Evolutionary conservation across 1,140 invertebrate genomes (phyloP).

Genomic region (Drosophila lowei): DNA sequence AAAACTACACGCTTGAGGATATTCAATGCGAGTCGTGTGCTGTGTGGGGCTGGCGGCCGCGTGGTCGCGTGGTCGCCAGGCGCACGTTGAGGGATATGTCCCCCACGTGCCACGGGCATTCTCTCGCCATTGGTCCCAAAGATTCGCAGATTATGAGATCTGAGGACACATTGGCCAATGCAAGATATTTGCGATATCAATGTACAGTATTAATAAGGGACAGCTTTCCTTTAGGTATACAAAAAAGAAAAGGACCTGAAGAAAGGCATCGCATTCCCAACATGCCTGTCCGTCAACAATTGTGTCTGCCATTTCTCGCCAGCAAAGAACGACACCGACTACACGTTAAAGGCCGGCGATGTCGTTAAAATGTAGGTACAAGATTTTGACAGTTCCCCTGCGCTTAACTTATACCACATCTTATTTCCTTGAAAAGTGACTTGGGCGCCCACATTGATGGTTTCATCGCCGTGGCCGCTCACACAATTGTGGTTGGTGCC

Average conservation of each 20-base stretch:
- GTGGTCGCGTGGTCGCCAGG: conserved; percentile 21
- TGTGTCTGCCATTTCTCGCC: conserved; percentile 99
- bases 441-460: conserved; percentile 99
- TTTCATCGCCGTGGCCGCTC: conserved; percentile 98
- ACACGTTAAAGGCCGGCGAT: conserved; percentile 95
- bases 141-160: conserved; percentile 82
- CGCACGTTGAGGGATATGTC: conserved; percentile 27
- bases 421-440: conserved; percentile 87
- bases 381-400: conserved; percentile 32
- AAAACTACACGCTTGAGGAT: conserved; percentile 65
- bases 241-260: conserved; percentile 99
- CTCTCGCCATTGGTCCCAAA: conserved; percentile 37
- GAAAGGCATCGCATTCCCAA: conserved; percentile 99
- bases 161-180: conserved; percentile 57
- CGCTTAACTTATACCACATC: not conserved
- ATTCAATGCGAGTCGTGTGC: conserved; percentile 2
- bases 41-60: conserved; percentile 21
- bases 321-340: conserved; percentile 95
- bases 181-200: not conserved
- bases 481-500: conserved; percentile 96
- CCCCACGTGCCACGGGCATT: conserved; percentile 53
- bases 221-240: conserved; percentile 85
- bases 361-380: conserved; percentile 97
- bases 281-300: conserved; percentile 99
- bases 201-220: not conserved